A percentile compares a stretch with the other conserved stretches of the same genome.
Conservation (phyloP, 2,888 invertebrate genomes). For the Malacosoma neustria region DNA sequence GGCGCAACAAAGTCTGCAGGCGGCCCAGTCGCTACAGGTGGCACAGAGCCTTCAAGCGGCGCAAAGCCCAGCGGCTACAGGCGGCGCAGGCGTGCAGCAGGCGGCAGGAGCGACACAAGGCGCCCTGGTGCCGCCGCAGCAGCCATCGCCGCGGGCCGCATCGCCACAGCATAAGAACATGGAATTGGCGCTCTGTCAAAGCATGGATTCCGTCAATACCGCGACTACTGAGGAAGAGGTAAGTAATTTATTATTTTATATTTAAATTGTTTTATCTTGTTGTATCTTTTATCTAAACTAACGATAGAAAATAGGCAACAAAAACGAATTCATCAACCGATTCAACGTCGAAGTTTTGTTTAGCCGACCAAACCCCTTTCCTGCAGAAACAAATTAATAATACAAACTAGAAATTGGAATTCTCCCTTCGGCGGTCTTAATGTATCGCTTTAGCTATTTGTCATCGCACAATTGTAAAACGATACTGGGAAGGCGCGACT, state of each 20-base stretch:
- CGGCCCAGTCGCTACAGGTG: constrained; percentile 29
- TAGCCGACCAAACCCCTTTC: background rate
- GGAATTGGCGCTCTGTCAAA: constrained; percentile 90
- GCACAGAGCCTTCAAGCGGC: constrained; percentile 40
- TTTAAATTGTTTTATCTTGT: constrained; percentile 1
- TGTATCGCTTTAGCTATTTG: constrained; percentile 53
- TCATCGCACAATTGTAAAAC: constrained; percentile 54
- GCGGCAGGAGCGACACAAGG: constrained; percentile 51
- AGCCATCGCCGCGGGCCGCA: constrained; percentile 53
- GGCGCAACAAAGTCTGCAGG: constrained; percentile 45
- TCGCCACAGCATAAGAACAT: constrained; percentile 67
- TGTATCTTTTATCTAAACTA: too few species aligned
- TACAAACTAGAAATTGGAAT: constrained; percentile 29
- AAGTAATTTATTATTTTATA: constrained; percentile 35
- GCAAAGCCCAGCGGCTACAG: constrained; percentile 53
- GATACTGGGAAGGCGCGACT: constrained; percentile 40
- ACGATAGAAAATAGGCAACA: too few species aligned
- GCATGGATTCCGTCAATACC: constrained; percentile 98
- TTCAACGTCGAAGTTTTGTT: background rate
- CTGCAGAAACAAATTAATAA: constrained; percentile 24
- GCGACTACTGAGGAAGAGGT: constrained; percentile 98
- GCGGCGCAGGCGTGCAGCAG: constrained; percentile 51
- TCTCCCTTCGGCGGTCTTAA: constrained; percentile 36
- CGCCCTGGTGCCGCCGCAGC: constrained; percentile 65
- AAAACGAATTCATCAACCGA: too few species aligned